Evolutionary conservation across 2,888 invertebrate genomes (phyloP).

Genomic region (Agapostemon virescens): DNA sequence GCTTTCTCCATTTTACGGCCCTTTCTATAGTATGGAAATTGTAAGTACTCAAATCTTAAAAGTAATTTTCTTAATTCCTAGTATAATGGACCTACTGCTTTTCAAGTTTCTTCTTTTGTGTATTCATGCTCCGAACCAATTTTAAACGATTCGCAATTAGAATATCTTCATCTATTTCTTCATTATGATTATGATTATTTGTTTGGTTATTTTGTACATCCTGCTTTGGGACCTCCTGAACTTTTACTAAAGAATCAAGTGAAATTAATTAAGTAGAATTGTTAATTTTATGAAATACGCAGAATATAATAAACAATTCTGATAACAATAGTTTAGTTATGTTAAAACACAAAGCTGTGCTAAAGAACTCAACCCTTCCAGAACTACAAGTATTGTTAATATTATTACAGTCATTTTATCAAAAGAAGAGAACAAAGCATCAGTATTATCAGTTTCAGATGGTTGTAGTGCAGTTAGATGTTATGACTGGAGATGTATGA

Average conservation of each 20-base stretch:
- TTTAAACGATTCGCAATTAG: conserved; percentile 89
- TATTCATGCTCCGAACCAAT: conserved; percentile 88
- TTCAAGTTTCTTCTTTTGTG: conserved; percentile 84
- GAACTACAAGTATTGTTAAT: conserved; percentile 10
- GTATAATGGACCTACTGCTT: conserved; percentile 81
- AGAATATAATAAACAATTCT: background rate
- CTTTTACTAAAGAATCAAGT: conserved; percentile 67
- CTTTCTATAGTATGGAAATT: conserved; percentile 79
- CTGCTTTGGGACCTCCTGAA: conserved; percentile 78
- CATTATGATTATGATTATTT: conserved; percentile 77
- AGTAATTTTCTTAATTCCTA: background rate
- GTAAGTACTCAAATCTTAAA: background rate
- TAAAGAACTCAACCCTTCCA: background rate
- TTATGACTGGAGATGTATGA: background rate
- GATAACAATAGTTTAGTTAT: background rate
- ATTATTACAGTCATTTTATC: background rate
- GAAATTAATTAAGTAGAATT: background rate
- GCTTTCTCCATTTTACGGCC: conserved; percentile 84
- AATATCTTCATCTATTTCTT: conserved; percentile 84
- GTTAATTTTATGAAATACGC: background rate
- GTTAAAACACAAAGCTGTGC: background rate
- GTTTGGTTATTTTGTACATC: conserved; percentile 79
- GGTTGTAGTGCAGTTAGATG: background rate
- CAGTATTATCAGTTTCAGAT: background rate
- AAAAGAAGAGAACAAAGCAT: background rate